Evolutionary conservation across 2,113 vertebrate genomes (phyloP).

Genomic region (Dromas ardeola): DNA sequence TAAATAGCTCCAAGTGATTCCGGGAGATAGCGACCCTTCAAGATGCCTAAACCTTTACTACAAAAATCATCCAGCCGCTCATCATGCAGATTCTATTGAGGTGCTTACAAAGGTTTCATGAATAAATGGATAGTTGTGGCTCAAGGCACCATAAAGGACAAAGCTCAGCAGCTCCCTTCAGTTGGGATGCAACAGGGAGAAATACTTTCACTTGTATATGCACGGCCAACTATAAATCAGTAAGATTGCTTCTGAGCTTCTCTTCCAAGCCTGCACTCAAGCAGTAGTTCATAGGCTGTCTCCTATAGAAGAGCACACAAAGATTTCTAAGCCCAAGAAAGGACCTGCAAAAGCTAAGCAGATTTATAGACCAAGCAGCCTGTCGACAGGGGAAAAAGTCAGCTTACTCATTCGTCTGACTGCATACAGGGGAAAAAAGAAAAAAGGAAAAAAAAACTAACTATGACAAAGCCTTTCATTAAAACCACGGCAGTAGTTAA

Average conservation of each 20-base stretch:
- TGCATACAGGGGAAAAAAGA: not conserved
- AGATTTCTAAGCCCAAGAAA: not conserved
- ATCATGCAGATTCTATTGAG: not conserved
- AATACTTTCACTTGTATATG: not conserved
- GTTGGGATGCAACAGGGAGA: not conserved
- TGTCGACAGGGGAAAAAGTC: not conserved
- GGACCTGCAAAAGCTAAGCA: not conserved
- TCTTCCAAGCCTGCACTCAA: not conserved
- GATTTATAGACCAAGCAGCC: not conserved
- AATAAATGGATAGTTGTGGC: not conserved
- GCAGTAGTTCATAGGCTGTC: not conserved
- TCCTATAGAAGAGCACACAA: not conserved
- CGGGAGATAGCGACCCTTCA: not conserved
- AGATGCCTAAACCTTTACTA: not conserved
- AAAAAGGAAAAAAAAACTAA: too few species aligned
- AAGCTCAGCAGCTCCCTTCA: not conserved
- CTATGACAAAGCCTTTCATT: not conserved
- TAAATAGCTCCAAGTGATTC: not conserved
- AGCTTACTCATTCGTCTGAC: not conserved
- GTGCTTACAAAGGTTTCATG: not conserved
- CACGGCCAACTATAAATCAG: not conserved
- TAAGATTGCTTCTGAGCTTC: not conserved
- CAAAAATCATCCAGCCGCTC: not conserved
- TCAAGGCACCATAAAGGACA: not conserved
- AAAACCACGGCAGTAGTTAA: not conserved